These are phyloP conservation scores for Heterodera filipjevi DNA, from an alignment of 2,888 invertebrate genomes.

Conservation along the genomic window DNA sequence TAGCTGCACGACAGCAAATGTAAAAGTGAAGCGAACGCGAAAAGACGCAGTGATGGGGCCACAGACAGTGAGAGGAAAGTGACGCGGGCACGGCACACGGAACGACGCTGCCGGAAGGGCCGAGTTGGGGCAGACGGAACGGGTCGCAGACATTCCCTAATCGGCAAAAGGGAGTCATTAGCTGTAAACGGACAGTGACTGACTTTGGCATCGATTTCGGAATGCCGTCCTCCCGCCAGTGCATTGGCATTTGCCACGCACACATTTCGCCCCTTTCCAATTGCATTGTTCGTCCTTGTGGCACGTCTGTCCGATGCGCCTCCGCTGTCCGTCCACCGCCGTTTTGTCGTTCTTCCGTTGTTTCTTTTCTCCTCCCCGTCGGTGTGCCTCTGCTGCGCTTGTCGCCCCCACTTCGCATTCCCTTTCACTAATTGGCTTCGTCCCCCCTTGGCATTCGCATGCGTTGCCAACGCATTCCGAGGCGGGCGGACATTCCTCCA, in stretches of 20 bases:
- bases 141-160: slow-evolving; percentile 37
- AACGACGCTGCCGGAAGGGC: slow-evolving; percentile 26
- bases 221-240: slow-evolving; percentile 35
- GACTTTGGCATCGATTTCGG: slow-evolving; percentile 29
- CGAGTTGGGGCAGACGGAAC: slow-evolving; percentile 36
- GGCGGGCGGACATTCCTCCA: slow-evolving; percentile 50
- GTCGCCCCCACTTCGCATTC: not conserved
- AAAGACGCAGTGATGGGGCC: slow-evolving; percentile 37
- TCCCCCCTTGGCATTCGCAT: slow-evolving; percentile 48
- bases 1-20: slow-evolving; percentile 42
- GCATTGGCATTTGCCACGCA: not conserved
- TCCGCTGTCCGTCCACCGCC: too few species aligned
- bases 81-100: slow-evolving; percentile 12
- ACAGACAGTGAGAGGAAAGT: slow-evolving; percentile 24
- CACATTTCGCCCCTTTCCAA: slow-evolving; percentile 22
- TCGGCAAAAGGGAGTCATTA: not conserved
- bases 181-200: not conserved
- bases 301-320: not conserved
- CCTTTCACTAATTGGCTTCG: slow-evolving; percentile 38
- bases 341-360: not conserved
- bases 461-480: slow-evolving; percentile 48
- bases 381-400: not conserved
- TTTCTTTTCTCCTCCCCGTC: not conserved
- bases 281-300: not conserved
- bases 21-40: slow-evolving; percentile 44